These are phyloP conservation scores for Oceanodroma leucorhoa DNA, from an alignment of 2,797 vertebrate genomes.

Conservation along the genomic window DNA sequence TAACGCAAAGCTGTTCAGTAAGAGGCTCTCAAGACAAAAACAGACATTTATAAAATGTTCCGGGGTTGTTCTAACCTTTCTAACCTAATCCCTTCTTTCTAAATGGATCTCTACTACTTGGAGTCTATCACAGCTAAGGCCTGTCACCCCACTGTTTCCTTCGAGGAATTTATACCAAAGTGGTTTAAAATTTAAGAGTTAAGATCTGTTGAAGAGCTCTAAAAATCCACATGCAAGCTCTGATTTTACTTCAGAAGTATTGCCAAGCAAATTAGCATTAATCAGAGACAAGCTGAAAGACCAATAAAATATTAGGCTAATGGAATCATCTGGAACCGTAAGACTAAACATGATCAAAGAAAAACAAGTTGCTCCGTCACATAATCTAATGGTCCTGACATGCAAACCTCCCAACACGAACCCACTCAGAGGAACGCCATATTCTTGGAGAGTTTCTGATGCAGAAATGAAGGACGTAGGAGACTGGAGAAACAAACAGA, in stretches of 20 bases:
- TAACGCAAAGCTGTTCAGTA: neutral
- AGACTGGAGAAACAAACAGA: neutral
- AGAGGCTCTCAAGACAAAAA: neutral
- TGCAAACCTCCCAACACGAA: neutral
- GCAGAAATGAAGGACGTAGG: neutral
- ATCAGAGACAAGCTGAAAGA: constrained; percentile 36
- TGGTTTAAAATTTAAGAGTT: constrained; percentile 3
- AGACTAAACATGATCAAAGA: neutral
- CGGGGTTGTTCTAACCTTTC: neutral
- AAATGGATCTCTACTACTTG: neutral
- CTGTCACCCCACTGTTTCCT: neutral
- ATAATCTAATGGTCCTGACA: neutral
- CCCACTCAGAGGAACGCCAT: neutral
- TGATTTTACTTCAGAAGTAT: constrained; percentile 29
- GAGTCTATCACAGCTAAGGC: neutral
- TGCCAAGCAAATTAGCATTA: constrained; percentile 49
- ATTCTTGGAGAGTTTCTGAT: neutral
- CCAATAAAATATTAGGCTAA: constrained; percentile 29
- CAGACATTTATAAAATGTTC: neutral
- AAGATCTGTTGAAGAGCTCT: neutral
- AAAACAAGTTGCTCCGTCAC: neutral
- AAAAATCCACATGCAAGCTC: constrained; percentile 1
- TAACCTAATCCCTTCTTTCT: neutral
- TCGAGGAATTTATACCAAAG: neutral
- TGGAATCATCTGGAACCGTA: neutral